Evolutionary conservation across 2,888 invertebrate species (phyloP), one percentile per base, ranked within the genome.

Genomic region (Drosophila helvetica): DNA sequence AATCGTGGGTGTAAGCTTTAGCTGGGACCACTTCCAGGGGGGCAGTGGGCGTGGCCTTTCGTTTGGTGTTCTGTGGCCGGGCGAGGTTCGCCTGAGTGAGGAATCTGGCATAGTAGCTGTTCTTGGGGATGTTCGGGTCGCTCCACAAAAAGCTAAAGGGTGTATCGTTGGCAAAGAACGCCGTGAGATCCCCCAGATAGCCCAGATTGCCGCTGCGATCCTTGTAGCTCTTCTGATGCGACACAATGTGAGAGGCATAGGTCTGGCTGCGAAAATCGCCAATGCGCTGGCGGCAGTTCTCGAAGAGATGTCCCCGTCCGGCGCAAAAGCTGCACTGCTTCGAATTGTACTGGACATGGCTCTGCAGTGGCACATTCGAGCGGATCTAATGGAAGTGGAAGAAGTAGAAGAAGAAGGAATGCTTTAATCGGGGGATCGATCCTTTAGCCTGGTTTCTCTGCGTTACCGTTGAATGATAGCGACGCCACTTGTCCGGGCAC

Each of bases 401-500:
- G 4, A 22, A 18, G 22, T 2, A 22, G 22, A 22, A 22, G 4
- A 22, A 18, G 0, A 19, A 10, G 9, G 8, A 22, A 6, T 15
- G 38, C 2, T 38, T 38, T 15, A 10, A 55, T 19, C 15, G 45
- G 19, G 22, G 9, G 22, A 18, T 22, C 4, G 22, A 22, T 22
- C 30, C 22, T 30, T 53, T 22, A 45, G 10, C n/a, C 15, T 25
- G n/a, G 25, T n/a, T 15, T 15, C 10, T n/a, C 5, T n/a, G 27
- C 90, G 90, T 93, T 92, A 94, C 96, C 73, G 96, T 96, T 75
- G 94, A 93, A 90, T 96, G 95, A 91, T 95, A 96, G 63, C 95
- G 93, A 55, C 96, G 93, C 96, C 96, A 96, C 47, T 94, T 91
- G 91, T 96, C 96, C 0, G 96, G 96, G 80, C 96, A 96, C 87